These are phyloP conservation scores for Cantharis rustica DNA, from an alignment of 2,888 invertebrate genomes.

Conservation along the genomic window DNA sequence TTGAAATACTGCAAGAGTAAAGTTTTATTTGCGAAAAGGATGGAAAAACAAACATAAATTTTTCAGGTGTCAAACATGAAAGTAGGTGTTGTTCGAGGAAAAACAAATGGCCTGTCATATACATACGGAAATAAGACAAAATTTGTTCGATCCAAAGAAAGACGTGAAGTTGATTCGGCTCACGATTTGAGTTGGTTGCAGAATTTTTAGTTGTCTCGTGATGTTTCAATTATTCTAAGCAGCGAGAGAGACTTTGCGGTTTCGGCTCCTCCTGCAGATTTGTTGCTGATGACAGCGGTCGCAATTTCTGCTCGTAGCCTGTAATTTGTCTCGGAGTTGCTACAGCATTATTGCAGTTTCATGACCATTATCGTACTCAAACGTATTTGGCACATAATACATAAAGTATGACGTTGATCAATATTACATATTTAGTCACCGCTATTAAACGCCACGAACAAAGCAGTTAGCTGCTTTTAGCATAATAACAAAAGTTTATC, in stretches of 20 bases:
- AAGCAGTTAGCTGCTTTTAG: background rate
- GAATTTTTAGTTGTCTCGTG: conserved; percentile 18
- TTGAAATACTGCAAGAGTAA: conserved; percentile 18
- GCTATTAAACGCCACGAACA: background rate
- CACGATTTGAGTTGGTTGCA: conserved; percentile 7
- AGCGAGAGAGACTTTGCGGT: conserved; percentile 20
- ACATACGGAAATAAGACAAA: conserved; percentile 28
- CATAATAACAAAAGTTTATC: background rate
- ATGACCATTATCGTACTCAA: conserved; percentile 34
- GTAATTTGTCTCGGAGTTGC: conserved; percentile 28
- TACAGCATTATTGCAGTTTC: conserved; percentile 22
- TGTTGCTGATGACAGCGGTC: conserved; percentile 29
- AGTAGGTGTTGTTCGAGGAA: conserved; percentile 22
- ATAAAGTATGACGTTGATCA: conserved; percentile 33
- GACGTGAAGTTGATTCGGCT: conserved; percentile 11
- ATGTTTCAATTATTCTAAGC: conserved; percentile 28
- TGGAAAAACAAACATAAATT: conserved; percentile 29
- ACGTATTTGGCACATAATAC: conserved; percentile 36
- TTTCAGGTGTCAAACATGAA: conserved; percentile 26
- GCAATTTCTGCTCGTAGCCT: conserved; percentile 25
- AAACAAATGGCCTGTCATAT: conserved; percentile 28
- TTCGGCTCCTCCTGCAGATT: conserved; percentile 23
- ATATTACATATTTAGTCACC: conserved; percentile 15
- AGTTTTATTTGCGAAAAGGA: conserved; percentile 25
- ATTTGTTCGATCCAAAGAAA: conserved; percentile 3